A percentile compares a stretch with the other conserved stretches of the same genome.
These are phyloP conservation scores for Entomyzon cyanotis DNA, from an alignment of 2,113 vertebrate genomes.

Conservation along the genomic window DNA sequence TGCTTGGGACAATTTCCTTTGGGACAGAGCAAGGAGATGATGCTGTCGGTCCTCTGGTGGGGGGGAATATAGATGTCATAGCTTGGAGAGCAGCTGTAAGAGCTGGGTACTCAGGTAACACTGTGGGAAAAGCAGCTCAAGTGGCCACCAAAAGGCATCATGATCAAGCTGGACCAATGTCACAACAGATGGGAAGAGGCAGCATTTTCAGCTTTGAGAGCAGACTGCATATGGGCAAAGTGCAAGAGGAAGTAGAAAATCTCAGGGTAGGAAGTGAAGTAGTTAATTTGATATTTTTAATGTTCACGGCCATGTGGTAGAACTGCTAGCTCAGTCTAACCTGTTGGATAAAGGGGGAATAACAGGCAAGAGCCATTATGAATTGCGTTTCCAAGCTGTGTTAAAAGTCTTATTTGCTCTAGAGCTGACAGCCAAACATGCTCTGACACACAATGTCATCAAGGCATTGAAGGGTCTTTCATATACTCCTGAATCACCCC, in stretches of 20 bases:
- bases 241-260: neutral
- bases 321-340: neutral
- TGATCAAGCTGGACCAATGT: neutral
- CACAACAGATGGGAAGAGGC: neutral
- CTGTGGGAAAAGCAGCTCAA: neutral
- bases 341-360: neutral
- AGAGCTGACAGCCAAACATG: neutral
- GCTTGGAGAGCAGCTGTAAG: neutral
- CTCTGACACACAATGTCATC: neutral
- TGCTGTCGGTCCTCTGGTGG: neutral
- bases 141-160: neutral
- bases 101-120: neutral
- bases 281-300: neutral
- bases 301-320: accelerated
- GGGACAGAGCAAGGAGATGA: neutral
- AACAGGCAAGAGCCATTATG: neutral
- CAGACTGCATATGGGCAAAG: neutral
- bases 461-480: neutral
- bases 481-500: neutral
- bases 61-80: neutral
- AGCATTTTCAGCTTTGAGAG: neutral
- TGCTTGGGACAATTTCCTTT: neutral
- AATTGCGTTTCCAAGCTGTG: neutral
- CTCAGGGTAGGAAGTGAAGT: neutral
- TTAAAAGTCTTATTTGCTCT: neutral